Base-by-base conservation (phyloP, 1,140 invertebrate genomes). In the Drosophila watanabei region DNA sequence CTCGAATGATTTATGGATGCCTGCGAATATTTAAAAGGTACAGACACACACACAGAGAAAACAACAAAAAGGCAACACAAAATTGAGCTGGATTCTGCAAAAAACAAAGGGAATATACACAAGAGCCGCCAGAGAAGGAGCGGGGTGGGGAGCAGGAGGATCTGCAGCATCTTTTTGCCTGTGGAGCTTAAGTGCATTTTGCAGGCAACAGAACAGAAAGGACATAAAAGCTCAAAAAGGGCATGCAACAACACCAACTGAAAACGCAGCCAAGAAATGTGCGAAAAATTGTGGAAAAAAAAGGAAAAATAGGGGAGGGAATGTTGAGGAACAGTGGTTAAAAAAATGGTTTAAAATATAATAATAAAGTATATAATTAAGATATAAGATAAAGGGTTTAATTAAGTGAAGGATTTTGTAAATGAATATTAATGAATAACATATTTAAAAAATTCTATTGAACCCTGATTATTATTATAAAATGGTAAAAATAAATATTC, bases 11-110 rank as follows among this genome's bases (percentile, higher is more conserved):
- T 90, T 90, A 90, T 90, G 82, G 86, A 85, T 77, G 87, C 76
- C 75, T 91, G 86, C 87, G 76, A 86, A 90, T 86, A 90, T 90
- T 90, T 91, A 90, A 90, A 90, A 91, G 86, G 86, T 79, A 85
- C 66, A 83, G 30, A 75, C 14, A 41, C 30, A 28, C 33, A 39
- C 24, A n/a, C 8, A 14, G 5, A 10, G 8, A 51, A 51, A 62
- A 71, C 63, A 61, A 61, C n/a, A n/a, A 75, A 59, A 54, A 71
- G 56, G 71, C 58, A 75, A 54, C 49, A 75, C 58, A 63, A 48
- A 73, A 73, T 61, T 37, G 70, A 73, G 70, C 71, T 75, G 69
- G 70, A 62, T 62, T 24, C 56, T 52, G 70, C 28, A 73, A 75
- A 75, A 75, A 75, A 75, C 71, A 75, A 75, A 75, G 71, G 69